Evolutionary conservation across 2,797 vertebrate genomes (phyloP), one percentile per base, ranked within the genome.

Genomic region (Spinus pinus): DNA sequence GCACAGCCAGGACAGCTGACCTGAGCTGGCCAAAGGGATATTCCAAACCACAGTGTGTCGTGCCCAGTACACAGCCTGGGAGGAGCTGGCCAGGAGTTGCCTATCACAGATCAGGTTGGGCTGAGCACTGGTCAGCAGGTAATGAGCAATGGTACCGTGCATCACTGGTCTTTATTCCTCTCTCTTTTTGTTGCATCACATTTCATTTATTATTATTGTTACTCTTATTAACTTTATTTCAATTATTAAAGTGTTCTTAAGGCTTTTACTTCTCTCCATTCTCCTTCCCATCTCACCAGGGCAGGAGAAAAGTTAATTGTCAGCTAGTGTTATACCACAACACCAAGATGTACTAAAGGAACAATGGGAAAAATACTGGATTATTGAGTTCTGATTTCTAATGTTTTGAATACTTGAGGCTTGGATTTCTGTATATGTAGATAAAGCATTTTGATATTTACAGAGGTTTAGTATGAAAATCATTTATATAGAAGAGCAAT

Each of bases 61-160:
- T 46, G 17, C 15, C 42, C 42, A 24, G 11, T 28, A 7, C 24
- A 28, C n/a, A 57, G 1, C 16, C 33, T 71, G 46, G 46, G 25
- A 50, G 24, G 21, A 58, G 17, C 37, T 31, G 51, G 51, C 58
- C 39, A 39, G 24, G 28, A 65, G 24, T n/a, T 41, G 44, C 58
- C 72, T 39, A 5, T 27, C 10, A 2, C 22, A 28, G 30, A 2
- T 35, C 2, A 1, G 46, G 22, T 4, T 5, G 4, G 51, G 46
- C 58, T 90, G 46, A 31, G 58, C 33, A 4, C n/a, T 71, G 65
- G 24, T 46, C 51, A 58, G 80, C 0, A 0, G 10, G 18, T 31
- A 24, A n/a, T 77, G 44, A 51, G 50, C 21, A 51, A 14, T 39
- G 44, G 7, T 17, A 5, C 9, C 17, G 3, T 56, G n/a, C 9